Conservation (phyloP, 2,113 vertebrate species). For the Heloderma charlesbogerti region DNA sequence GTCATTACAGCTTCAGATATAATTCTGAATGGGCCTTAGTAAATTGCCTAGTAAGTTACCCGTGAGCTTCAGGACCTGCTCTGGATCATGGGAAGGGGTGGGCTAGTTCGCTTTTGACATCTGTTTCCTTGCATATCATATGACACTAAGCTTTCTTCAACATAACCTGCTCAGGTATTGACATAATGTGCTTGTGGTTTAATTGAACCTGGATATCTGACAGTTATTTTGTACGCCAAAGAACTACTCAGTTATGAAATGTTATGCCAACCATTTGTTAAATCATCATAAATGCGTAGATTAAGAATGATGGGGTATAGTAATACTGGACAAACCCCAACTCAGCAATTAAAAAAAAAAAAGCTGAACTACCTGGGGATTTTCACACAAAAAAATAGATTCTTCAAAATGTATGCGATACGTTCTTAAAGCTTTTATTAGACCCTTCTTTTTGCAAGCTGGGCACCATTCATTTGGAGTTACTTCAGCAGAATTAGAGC, state of each 20-base stretch:
- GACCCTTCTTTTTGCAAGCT: slow-evolving; percentile 87
- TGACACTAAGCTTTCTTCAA: neutral
- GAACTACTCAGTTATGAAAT: neutral
- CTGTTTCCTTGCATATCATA: neutral
- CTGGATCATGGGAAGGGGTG: neutral
- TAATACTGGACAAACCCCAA: neutral
- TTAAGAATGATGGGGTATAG: neutral
- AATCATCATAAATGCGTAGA: neutral
- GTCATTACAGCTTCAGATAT: neutral
- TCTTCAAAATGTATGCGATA: slow-evolving; percentile 91
- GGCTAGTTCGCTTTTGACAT: neutral
- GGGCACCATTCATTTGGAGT: slow-evolving; percentile 79
- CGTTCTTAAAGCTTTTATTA: slow-evolving; percentile 77
- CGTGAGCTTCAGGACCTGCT: neutral
- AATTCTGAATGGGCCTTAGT: neutral
- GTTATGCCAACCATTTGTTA: neutral
- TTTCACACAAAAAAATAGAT: slow-evolving; percentile 89
- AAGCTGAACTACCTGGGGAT: slow-evolving; percentile 83
- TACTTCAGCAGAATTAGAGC: slow-evolving; percentile 64
- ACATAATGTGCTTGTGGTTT: neutral
- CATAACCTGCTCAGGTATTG: neutral
- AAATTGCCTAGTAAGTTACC: neutral
- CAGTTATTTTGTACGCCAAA: neutral
- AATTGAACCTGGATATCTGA: neutral
- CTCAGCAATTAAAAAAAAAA: neutral